Percentiles rank a stretch among this genome's conserved stretches.
phyloP scores from a whole-genome alignment of 1,140 invertebrate species.

The Caenorhabditis remanei region DNA sequence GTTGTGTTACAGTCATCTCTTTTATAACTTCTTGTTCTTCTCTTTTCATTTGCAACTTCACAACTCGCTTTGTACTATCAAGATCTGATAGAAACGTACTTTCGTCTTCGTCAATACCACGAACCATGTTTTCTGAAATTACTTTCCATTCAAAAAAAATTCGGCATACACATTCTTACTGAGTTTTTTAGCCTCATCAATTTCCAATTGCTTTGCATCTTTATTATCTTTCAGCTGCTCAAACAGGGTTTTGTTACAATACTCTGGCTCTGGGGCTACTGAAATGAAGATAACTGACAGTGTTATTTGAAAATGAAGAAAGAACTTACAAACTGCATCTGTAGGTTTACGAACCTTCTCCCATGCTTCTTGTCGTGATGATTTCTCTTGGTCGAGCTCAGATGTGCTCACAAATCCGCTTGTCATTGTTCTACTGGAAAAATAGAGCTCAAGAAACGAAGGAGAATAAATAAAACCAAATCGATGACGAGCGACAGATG shows the following conservation, averaged over 20 bases:
- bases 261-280: conserved; percentile 84
- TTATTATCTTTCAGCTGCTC: conserved; percentile 91
- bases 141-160: neutral
- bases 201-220: conserved; percentile 89
- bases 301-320: conserved; percentile 45
- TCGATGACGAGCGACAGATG: too few species aligned
- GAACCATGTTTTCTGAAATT: conserved; percentile 88
- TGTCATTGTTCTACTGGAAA: conserved; percentile 52
- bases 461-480: too few species aligned
- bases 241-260: conserved; percentile 87
- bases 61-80: conserved; percentile 81
- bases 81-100: conserved; percentile 91
- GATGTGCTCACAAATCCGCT: conserved; percentile 61
- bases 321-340: conserved; percentile 85
- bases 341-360: conserved; percentile 89
- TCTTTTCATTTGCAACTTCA: conserved; percentile 73
- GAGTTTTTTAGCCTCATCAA: conserved; percentile 91
- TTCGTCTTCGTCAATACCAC: conserved; percentile 93
- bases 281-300: conserved; percentile 62
- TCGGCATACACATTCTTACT: conserved; percentile 80
- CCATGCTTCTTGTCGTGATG: conserved; percentile 91
- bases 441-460: neutral
- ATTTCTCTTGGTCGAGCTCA: conserved; percentile 86
- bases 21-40: conserved; percentile 70
- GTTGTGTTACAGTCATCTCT: conserved; percentile 61